Base-by-base conservation (phyloP, 2,888 invertebrate species). In the Dolichopus griseipennis region DNA sequence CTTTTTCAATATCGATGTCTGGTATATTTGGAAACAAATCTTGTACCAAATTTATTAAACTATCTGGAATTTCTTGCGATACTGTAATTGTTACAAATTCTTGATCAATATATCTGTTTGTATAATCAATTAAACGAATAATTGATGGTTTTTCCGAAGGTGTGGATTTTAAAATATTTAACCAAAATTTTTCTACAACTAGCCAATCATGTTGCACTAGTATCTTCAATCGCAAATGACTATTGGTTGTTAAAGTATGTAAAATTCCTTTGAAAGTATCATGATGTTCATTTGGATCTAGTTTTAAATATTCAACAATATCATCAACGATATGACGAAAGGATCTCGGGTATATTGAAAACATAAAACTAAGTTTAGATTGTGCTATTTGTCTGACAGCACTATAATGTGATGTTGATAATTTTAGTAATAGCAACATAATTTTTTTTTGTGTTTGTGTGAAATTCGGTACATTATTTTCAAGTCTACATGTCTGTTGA, bases 131-230 rank as follows among this genome's bases (percentile, higher is more conserved):
- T 70, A 88, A 74, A 74, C 82, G 82, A 66, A 91, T 87, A 67
- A 94, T 89, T 63, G 90, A 91, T 1, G 89, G 89, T 77, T 95
- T 95, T 76, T 96, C 95, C 3, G 93, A 93, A 65, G 92, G 88
- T 71, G 89, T 88, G 0, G 93, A 89, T 69, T 85, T 84, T 0
- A 94, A 83, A 22, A 96, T 77, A 1, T 90, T 87, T 0, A 93
- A 91, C 93, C 95, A 95, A 0, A 95, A 78, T 34, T 85, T 81
- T 61, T 84, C 80, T 21, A 91, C 83, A 5, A 88, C 84, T 9
- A 86, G 83, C 93, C 94, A 96, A 77, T 92, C 89, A 71, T 89
- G 88, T 74, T 89, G 70, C 4, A 71, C 68, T 10, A 73, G 33
- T 20, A 73, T 22, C 64, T 70, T 71, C 9, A 66, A 65, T n/a